phyloP scores from a whole-genome alignment of 1,140 invertebrate genomes.

The Tribolium madens region DNA sequence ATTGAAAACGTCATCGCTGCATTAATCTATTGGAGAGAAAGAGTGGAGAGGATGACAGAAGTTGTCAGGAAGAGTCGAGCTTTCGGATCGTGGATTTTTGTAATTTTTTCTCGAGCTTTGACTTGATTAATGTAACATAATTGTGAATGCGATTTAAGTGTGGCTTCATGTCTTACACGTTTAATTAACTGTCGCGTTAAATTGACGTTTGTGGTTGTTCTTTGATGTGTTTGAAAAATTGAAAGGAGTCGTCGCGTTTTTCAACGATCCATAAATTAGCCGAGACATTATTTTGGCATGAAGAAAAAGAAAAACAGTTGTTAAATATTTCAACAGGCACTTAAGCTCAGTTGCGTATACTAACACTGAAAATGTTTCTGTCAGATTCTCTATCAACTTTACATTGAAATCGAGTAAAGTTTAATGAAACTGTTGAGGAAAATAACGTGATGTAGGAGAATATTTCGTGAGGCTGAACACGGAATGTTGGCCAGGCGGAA shows the following conservation, averaged over 20 bases:
- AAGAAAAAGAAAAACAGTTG: constrained; percentile 33
- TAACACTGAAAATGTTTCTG: constrained; percentile 26
- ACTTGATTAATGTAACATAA: neutral
- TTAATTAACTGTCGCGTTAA: constrained; percentile 32
- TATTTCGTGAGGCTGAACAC: constrained; percentile 23
- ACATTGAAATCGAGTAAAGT: constrained; percentile 26
- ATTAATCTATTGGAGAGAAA: constrained; percentile 45
- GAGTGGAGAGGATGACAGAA: no score
- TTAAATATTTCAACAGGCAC: constrained; percentile 31
- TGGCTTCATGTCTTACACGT: neutral
- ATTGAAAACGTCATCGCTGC: constrained; percentile 54
- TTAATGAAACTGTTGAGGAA: constrained; percentile 41
- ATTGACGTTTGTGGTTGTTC: neutral
- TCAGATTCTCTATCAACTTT: constrained; percentile 37
- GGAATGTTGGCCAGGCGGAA: constrained; percentile 32
- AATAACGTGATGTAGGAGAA: constrained; percentile 10
- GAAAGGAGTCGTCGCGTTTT: constrained; percentile 23
- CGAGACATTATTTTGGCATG: constrained; percentile 26
- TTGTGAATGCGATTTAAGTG: neutral
- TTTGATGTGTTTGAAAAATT: constrained; percentile 18
- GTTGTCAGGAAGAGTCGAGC: no score
- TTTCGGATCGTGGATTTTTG: neutral
- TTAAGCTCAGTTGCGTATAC: constrained; percentile 7
- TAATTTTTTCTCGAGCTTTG: neutral
- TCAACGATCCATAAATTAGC: constrained; percentile 16